Base-by-base conservation (phyloP, 2,888 invertebrate genomes). In the Drosophila paramelanica region DNA sequence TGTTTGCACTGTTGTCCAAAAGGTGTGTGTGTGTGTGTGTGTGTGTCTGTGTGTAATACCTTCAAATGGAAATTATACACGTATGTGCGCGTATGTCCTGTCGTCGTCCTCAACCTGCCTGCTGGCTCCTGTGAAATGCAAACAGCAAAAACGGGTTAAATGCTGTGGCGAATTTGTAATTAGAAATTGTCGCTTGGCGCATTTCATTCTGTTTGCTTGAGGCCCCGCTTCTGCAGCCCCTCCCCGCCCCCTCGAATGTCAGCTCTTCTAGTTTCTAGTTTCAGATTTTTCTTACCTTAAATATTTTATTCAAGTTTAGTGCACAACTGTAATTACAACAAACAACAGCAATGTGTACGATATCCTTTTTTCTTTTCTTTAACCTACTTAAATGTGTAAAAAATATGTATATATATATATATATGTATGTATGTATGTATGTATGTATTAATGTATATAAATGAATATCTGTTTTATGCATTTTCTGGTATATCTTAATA, bases 111-210 rank as follows among this genome's bases (percentile, higher is more conserved):
- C 50, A 10, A 5, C 46, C 42, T 10, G 1, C 36, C 23, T 23
- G 7, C 2, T 5, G 8, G 23, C 23, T 52, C 23, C 59, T 17
- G 33, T 23, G 38, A 39, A 74, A 59, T 42, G 81, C 78, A 81
- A 79, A 81, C 88, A 73, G 76, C 74, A 81, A 77, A 84, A 87
- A 88, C 85, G 82, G 82, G 77, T 88, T 87, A 88, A 89, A 89
- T 84, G 81, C 82, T 90, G 87, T 87, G 89, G 89, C 86, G 88
- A 90, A 91, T 91, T 90, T 81, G 89, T 90, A 90, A 90, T 91
- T 90, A 91, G 91, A 88, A 87, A 81, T 80, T 84, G 87, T 87
- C 88, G 81, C 77, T 82, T 77, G 79, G 65, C 88, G 89, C 89
- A 88, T 83, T 80, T 88, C 78, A 73, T 72, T 72, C 83, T 77